Evolutionary conservation across 1,140 invertebrate genomes (phyloP).

Genomic region (Elymnias hypermnestra): DNA sequence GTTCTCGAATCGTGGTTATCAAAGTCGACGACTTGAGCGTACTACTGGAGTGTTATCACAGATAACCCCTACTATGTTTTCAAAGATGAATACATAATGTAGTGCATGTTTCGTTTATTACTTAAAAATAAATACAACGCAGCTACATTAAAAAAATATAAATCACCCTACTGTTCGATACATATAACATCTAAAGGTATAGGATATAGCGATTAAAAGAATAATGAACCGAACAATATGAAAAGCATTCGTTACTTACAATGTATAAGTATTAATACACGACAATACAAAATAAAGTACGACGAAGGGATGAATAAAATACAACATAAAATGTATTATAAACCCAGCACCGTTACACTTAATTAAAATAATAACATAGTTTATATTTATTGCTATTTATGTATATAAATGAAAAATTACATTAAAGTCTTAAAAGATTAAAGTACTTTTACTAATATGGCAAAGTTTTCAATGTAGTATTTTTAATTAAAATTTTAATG

Average conservation of each 20-base stretch:
- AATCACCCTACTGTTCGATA: conserved; percentile 29
- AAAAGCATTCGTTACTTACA: conserved; percentile 50
- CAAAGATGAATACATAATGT: neutral
- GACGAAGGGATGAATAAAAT: conserved; percentile 64
- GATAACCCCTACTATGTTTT: conserved; percentile 2
- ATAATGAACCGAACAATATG: conserved; percentile 71
- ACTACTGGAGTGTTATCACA: neutral
- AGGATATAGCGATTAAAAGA: conserved; percentile 40
- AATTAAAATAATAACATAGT: conserved; percentile 69
- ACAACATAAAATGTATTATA: conserved; percentile 66
- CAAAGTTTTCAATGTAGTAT: conserved; percentile 75
- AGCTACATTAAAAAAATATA: conserved; percentile 31
- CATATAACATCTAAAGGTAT: conserved; percentile 33
- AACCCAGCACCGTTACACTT: conserved; percentile 72
- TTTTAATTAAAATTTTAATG: conserved; percentile 45
- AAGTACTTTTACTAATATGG: conserved; percentile 74
- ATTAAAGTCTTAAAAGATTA: conserved; percentile 69
- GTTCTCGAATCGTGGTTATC: neutral
- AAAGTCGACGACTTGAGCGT: conserved; percentile 4
- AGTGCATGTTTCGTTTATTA: conserved; percentile 28
- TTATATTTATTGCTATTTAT: conserved; percentile 54
- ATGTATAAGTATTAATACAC: conserved; percentile 56
- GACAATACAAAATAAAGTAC: conserved; percentile 62
- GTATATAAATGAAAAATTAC: conserved; percentile 59
- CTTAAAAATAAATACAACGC: conserved; percentile 36